These are phyloP conservation scores for Thunnus albacares DNA, from an alignment of 2,797 vertebrate genomes.

Conservation along the genomic window DNA sequence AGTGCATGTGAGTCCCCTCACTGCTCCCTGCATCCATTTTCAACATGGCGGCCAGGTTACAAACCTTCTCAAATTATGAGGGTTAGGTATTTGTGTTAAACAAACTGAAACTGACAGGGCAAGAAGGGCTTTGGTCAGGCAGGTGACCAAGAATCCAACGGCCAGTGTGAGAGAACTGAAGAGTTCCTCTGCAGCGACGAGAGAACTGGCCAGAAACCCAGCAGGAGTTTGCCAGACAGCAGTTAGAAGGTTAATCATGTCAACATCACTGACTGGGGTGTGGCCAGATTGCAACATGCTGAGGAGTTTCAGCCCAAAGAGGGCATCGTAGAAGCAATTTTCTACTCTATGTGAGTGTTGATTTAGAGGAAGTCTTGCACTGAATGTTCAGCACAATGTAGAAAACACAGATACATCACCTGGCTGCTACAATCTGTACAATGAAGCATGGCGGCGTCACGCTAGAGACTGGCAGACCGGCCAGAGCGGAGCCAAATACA, in stretches of 20 bases:
- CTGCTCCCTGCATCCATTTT: no score
- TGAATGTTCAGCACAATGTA: background rate
- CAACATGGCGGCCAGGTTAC: no score
- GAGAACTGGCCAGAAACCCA: background rate
- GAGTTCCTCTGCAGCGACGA: background rate
- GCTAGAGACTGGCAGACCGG: background rate
- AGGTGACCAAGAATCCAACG: background rate
- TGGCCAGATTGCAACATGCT: background rate
- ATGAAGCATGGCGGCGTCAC: conserved; percentile 4
- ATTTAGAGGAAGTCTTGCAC: background rate
- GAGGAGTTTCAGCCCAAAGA: background rate
- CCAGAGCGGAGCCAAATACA: conserved; percentile 11
- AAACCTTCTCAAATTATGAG: no score
- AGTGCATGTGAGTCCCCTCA: no score
- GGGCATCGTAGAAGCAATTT: background rate
- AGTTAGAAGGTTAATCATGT: conserved; percentile 20
- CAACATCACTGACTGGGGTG: conserved; percentile 1
- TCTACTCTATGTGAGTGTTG: background rate
- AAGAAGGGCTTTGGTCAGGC: background rate
- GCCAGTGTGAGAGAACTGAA: background rate
- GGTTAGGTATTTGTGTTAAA: no score
- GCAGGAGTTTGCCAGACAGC: background rate
- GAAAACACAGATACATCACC: background rate
- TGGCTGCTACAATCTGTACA: background rate
- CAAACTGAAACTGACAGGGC: background rate